Percentiles rank a stretch among this genome's conserved stretches.
Conservation (phyloP, 1,140 invertebrate genomes). For the Scaptomyza hsui region DNA sequence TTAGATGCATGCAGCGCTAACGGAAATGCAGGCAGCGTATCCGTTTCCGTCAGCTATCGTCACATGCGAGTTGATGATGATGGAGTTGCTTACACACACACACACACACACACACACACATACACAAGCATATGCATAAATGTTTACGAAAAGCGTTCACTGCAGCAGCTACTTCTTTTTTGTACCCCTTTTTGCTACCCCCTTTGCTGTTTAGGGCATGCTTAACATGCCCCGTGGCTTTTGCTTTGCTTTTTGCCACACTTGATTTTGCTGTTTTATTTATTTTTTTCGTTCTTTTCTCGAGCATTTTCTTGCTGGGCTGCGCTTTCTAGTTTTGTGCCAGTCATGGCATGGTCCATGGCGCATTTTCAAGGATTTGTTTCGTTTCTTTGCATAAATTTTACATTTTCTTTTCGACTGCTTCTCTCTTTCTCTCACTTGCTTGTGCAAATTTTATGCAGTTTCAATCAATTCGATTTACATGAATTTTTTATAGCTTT, state of each 20-base stretch:
- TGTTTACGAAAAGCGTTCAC: conserved; percentile 50
- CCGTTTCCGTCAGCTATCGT: conserved; percentile 55
- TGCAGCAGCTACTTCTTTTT: background rate
- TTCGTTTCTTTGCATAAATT: conserved; percentile 82
- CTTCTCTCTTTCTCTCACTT: conserved; percentile 1
- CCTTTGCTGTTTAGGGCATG: conserved; percentile 21
- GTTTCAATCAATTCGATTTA: conserved; percentile 80
- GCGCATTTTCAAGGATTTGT: conserved; percentile 74
- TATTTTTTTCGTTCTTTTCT: conserved; percentile 2
- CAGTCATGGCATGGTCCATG: conserved; percentile 18
- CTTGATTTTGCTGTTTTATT: conserved; percentile 44
- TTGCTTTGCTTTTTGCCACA: conserved; percentile 48
- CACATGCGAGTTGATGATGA: conserved; percentile 33
- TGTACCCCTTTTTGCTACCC: background rate
- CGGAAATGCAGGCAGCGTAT: conserved; percentile 72
- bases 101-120: background rate
- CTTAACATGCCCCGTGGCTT: conserved; percentile 52
- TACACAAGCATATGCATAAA: conserved; percentile 38
- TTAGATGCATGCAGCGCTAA: conserved; percentile 28
- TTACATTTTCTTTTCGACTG: conserved; percentile 60
- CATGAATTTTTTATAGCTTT: conserved; percentile 65
- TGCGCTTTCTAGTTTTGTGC: conserved; percentile 14
- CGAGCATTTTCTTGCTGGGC: conserved; percentile 15
- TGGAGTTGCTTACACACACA: conserved; percentile 24
- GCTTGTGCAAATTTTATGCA: conserved; percentile 73